Evolutionary conservation across 37 sponge, comb jelly and placozoan species (phyloP).

Genomic region (Theonella swinhoei): DNA sequence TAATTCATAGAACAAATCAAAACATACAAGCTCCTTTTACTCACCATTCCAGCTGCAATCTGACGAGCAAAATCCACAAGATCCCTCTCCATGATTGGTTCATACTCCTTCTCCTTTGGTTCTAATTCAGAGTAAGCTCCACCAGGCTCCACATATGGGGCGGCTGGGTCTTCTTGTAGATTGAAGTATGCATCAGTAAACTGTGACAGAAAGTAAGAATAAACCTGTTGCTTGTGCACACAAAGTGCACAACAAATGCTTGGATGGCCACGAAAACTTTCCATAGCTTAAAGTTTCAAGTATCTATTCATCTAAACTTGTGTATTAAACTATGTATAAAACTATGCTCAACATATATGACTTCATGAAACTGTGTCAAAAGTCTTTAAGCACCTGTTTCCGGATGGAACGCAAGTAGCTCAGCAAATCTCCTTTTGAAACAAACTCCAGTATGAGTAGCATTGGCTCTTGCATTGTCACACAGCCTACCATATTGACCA

Average conservation of each 20-base stretch:
- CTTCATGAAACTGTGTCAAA: too few species aligned
- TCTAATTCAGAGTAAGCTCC: constrained; percentile 35
- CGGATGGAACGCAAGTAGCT: constrained; percentile 44
- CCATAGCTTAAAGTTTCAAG: not conserved
- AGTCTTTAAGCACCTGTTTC: constrained; percentile 19
- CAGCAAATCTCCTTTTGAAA: constrained; percentile 64
- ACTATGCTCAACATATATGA: too few species aligned
- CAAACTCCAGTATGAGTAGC: constrained; percentile 63
- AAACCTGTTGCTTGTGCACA: not conserved
- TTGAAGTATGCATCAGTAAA: not conserved
- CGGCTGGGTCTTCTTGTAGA: not conserved
- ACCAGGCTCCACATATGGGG: constrained; percentile 7
- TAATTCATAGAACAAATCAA: too few species aligned
- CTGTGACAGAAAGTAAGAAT: not conserved
- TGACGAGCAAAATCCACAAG: constrained; percentile 64
- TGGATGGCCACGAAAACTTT: not conserved
- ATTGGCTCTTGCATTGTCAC: constrained; percentile 63
- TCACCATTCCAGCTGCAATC: constrained; percentile 81
- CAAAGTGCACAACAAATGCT: constrained; percentile 10
- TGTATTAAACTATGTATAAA: too few species aligned
- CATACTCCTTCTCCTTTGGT: constrained; percentile 11
- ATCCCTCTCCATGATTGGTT: constrained; percentile 33
- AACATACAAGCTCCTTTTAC: too few species aligned
- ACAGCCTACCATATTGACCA: constrained; percentile 84
- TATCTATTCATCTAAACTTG: too few species aligned